phyloP scores from a whole-genome alignment of 2,113 vertebrate genomes.

The Prinia subflava region DNA sequence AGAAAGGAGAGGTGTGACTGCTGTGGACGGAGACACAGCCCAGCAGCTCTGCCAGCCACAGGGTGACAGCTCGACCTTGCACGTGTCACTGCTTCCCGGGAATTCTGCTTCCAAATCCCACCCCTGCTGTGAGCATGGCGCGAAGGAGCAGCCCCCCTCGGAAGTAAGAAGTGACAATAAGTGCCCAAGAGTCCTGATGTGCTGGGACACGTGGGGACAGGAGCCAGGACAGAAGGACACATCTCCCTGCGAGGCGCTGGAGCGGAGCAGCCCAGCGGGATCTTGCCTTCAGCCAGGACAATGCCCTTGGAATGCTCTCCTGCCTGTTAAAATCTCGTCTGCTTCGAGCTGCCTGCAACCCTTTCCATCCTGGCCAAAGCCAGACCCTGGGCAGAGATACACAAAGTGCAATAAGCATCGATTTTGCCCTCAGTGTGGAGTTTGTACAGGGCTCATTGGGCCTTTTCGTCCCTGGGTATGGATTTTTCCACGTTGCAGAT shows the following conservation, averaged over 20 bases:
- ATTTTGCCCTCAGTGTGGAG: not conserved
- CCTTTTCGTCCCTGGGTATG: not conserved
- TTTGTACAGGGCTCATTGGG: not conserved
- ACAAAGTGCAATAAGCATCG: not conserved
- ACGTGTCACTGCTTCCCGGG: not conserved
- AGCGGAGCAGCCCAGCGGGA: not conserved
- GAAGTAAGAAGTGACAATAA: not conserved
- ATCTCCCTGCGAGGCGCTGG: not conserved
- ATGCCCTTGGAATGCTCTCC: not conserved
- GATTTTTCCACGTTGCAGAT: not conserved
- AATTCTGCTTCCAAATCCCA: not conserved
- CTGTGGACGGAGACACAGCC: not conserved
- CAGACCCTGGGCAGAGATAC: not conserved
- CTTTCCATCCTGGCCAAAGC: not conserved
- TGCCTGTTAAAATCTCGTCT: not conserved
- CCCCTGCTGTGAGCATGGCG: accelerated
- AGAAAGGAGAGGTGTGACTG: not conserved
- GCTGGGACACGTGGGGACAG: not conserved
- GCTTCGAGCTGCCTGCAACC: not conserved
- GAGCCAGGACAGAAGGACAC: not conserved
- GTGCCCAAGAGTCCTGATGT: not conserved
- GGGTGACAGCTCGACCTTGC: not conserved
- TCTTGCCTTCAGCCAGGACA: not conserved
- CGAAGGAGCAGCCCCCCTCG: not conserved
- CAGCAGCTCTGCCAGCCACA: not conserved